Evolutionary conservation across 2,797 vertebrate species (phyloP), one percentile per base, ranked within the genome.

Genomic region (Urosaurus nigricauda): DNA sequence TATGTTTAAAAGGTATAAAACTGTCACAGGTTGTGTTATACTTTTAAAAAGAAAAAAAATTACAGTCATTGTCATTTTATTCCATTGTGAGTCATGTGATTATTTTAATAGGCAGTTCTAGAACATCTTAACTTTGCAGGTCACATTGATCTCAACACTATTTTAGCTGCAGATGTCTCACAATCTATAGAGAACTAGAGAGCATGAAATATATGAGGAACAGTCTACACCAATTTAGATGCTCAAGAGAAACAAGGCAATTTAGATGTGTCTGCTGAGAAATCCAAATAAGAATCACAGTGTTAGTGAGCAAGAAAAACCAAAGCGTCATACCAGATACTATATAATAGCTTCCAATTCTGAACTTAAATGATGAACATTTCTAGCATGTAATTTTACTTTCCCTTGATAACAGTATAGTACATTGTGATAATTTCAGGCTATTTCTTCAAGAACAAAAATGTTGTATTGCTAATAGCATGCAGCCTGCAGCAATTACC

Each of bases 111-210:
- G 17, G 47, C 47, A 70, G 8, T 32, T 80, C 51, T 58, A 58
- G 78, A 87, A n/a, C 35, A 73, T 6, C 47, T 7, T 71, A 87
- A 40, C 65, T 80, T 81, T 32, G 65, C 77, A 58, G 78, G 51
- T 87, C 47, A 58, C 35, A 26, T 56, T 79, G 78, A 21, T 37
- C n/a, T 6, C 37, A 24, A 19, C 24, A 37, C 26, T 12, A 37
- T 14, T 60, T 78, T 79, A 65, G 32, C 11, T 56, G 12, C 65
- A 40, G 29, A 80, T 16, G 40, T 37, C 65, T 71, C 65, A 32
- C 35, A 71, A 40, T 60, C 53, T 82, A 43, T 60, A 87, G 79
- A 70, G 51, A 74, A 80, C 29, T 37, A 26, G 65, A 26, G 17
- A 80, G 35, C 26, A 40, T n/a, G 4, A 56, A 47, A 68, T 47